Evolutionary conservation across 1,140 invertebrate species (phyloP), one percentile per base, ranked within the genome.

Genomic region (Telenomus remus): DNA sequence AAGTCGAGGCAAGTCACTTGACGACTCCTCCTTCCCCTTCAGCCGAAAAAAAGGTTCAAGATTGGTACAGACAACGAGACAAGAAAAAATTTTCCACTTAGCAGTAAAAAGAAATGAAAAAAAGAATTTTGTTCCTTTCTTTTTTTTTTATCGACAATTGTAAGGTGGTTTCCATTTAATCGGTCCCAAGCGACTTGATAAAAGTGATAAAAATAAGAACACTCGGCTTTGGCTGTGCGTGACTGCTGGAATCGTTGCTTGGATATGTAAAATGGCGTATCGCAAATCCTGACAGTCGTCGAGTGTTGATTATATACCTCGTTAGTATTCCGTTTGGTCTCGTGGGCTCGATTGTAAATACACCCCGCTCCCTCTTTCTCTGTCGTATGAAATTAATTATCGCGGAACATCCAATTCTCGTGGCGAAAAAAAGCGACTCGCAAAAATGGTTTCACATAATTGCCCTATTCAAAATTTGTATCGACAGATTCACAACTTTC

Each of bases 261-360:
- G 19, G 56, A 14, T 55, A 49, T 16, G n/a, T 35, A 19, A 5
- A 16, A 50, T 43, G 14, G 37, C 63, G 16, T 66, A 66, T 66
- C 53, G 55, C 53, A 56, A 44, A 43, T 56, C 39, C 53, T 27
- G 63, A 57, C 57, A 57, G 54, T 57, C n/a, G 53, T 43, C 27
- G 44, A 39, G 63, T 46, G 63, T 66, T 66, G 63, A 66, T 66
- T 66, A 51, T 66, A 66, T 66, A 57, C 57, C 63, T 66, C 39
- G 47, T 66, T 66, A 66, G 47, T 66, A 66, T 66, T 66, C 54
- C 15, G 35, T 47, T 43, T 16, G 53, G 27, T 66, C 54, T 57
- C 63, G 37, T 19, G 63, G 42, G 54, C 34, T 9, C 63, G 49
- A 48, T 56, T 56, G 16, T 35, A 63, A 35, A 46, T 53, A 43